Base-by-base conservation (phyloP, 35 echinoderm and acorn worm species). In the Hemicentrotus pulcherrimus region DNA sequence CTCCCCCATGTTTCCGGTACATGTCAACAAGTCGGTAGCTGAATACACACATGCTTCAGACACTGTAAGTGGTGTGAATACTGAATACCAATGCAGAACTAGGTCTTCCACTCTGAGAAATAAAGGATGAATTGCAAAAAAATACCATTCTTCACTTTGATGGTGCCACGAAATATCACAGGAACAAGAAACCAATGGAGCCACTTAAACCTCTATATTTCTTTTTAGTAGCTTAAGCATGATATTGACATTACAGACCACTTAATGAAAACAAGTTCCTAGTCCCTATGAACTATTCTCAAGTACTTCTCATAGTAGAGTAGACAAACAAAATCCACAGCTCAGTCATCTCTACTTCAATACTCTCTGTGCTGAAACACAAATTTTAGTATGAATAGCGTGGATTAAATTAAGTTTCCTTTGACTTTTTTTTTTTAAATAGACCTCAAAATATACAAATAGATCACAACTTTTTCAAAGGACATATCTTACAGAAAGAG, bases 11-110 rank as follows among this genome's bases (percentile, higher is more conserved):
- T 90, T 90, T 90, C 88, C 88, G 88, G 46, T 90, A 45, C 88
- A 90, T 90, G 88, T 90, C 88, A 90, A 90, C 88, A 90, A 90
- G 46, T 45, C 45, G 88, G 46, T 18, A 47, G 46, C 88, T 90
- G 88, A 45, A 90, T 24, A 33, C 12, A 47, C 88, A 90, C 88
- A 90, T 90, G 88, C 32, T 47, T 47, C 32, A 33, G 88, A 90
- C 88, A 47, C 88, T 90, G 9, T 18, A 45, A 16, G 32, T 18
- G 88, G 88, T 47, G 88, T 90, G 32, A 90, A 47, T 78, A 78
- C 65, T 90, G 32, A 90, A 47, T 78, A 78, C 65, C 65, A 78
- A 28, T 78, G 24, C 65, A 78, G 50, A 55, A 14, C 50, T 55
- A 55, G 50, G 65, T 78, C 65, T 78, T 28, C 65, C n/a, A 78